Evolutionary conservation across 1,140 invertebrate genomes (phyloP), one percentile per base, ranked within the genome.

Genomic region (Hormaphis cornu): DNA sequence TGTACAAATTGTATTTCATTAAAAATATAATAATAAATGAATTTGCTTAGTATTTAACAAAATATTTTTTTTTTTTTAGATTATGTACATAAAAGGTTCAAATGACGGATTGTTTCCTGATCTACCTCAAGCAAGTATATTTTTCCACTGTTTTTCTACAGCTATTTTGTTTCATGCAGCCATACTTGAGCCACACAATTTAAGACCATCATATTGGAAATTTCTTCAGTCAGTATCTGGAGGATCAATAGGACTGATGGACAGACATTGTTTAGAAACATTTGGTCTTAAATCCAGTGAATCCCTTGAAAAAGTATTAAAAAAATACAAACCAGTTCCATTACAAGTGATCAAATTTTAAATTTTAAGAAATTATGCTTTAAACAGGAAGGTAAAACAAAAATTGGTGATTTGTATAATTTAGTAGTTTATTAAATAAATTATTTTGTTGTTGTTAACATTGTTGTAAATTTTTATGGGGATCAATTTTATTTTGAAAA

Each of bases 191-290:
- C 89, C 90, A 14, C 84, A 88, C 71, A 87, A 86, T 75, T 77
- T 93, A 44, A 81, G 90, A 74, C 80, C 87, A 12, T 89, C 88
- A n/a, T 93, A 93, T 77, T 91, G 87, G 83, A 89, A 87, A 75
- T 93, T 92, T 77, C 79, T 93, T 33, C 81, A 86, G 69, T 83
- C 81, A 72, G 79, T 91, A 35, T 91, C 90, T 8, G 87, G 87
- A 42, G 85, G 86, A 78, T 85, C 83, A 75, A 80, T 85, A 58
- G 81, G 82, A 22, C 74, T 74, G 18, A 83, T 85, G 81, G 77
- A 80, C 72, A 76, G 84, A 37, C 40, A 74, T 73, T 79, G 82
- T 20, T 79, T 88, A 40, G 83, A 87, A 72, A 72, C 72, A 20
- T 87, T 84, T 76, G 86, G 86, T 22, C 74, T 83, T 18, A 75